Percentiles rank a stretch among this genome's conserved stretches.
Evolutionary conservation across 2,888 invertebrate species (phyloP).

Genomic region (Coecobrya sp.): DNA sequence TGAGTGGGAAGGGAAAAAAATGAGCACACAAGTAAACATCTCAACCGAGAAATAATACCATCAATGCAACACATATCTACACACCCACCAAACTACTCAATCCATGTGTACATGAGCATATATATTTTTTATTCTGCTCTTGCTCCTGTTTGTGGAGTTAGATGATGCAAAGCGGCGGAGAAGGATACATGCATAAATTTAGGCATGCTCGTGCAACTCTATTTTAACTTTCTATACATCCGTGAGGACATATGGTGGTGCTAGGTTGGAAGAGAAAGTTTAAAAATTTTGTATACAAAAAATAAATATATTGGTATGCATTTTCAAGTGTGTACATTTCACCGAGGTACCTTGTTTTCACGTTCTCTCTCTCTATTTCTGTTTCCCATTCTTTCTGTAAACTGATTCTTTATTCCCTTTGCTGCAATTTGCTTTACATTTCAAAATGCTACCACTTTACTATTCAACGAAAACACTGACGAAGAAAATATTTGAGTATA

Average conservation of each 20-base stretch:
- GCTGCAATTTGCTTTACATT: slow-evolving; percentile 59
- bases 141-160: background rate
- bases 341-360: background rate
- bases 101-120: background rate
- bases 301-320: slow-evolving; percentile 8
- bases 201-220: background rate
- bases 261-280: background rate
- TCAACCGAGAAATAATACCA: slow-evolving; percentile 9
- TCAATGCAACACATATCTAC: background rate
- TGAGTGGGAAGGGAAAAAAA: background rate
- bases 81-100: background rate
- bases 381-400: background rate
- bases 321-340: slow-evolving; percentile 10
- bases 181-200: background rate
- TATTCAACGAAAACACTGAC: background rate
- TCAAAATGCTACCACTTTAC: background rate
- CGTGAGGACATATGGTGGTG: background rate
- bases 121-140: background rate
- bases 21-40: slow-evolving; percentile 8
- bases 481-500: background rate
- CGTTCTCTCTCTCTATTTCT: background rate
- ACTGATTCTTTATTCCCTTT: slow-evolving; percentile 73
- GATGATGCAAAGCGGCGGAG: background rate
- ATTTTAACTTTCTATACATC: background rate
- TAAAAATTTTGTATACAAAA: background rate